Conservation (phyloP, 2,797 vertebrate genomes). For the Pogoniulus pusillus region DNA sequence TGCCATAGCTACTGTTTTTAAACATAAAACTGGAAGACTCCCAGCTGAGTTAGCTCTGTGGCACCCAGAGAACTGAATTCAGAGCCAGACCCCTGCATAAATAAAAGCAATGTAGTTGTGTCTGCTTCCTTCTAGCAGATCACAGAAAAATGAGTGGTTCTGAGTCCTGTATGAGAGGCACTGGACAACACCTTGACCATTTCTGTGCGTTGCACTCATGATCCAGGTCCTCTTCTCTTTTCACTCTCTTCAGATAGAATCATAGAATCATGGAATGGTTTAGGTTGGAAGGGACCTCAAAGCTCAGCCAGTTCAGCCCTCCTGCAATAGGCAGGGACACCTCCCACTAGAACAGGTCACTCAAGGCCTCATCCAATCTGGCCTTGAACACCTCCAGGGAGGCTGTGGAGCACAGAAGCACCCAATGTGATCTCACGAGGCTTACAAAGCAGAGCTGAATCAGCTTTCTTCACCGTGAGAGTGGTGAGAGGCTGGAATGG, state of each 20-base stretch:
- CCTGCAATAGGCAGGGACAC: too few species aligned
- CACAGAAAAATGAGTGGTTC: not conserved
- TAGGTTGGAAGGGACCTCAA: too few species aligned
- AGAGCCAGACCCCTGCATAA: not conserved
- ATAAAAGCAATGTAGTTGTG: not conserved
- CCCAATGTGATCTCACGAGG: too few species aligned
- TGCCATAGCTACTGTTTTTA: not conserved
- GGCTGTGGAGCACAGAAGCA: too few species aligned
- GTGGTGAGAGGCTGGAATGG: too few species aligned
- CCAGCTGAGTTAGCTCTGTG: not conserved
- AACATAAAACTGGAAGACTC: conserved; percentile 32
- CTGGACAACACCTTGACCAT: not conserved
- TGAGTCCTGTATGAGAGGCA: not conserved
- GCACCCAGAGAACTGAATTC: not conserved
- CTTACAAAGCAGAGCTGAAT: not conserved
- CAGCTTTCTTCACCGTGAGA: not conserved
- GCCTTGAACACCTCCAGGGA: too few species aligned
- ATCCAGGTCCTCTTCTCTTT: not conserved
- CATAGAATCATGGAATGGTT: too few species aligned
- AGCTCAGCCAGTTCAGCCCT: too few species aligned
- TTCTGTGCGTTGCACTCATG: not conserved
- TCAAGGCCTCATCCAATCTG: too few species aligned
- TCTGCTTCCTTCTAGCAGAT: not conserved
- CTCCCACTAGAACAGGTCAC: too few species aligned
- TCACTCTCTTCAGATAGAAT: not conserved